Evolutionary conservation across 2,113 vertebrate genomes (phyloP), one percentile per base, ranked within the genome.

Genomic region (Rhadina sibilatrix): DNA sequence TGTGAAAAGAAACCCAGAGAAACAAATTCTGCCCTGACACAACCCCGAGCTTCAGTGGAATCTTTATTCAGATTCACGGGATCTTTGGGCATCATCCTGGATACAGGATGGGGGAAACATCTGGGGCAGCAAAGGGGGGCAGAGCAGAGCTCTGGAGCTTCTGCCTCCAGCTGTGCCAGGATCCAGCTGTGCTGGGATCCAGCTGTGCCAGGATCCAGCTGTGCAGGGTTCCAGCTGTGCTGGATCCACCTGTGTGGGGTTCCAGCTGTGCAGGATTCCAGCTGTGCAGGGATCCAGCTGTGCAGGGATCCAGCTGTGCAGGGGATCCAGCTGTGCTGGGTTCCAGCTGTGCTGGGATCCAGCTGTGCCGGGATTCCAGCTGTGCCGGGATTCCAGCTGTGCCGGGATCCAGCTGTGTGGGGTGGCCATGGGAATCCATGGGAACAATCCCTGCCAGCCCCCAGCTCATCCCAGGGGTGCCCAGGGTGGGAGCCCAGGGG

Each of bases 201-300:
- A 46, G 87, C 40, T 60, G 38, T 19, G 80, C 1, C 0, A 15
- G n/a, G 14, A 1, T 44, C 60, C 77, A 52, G 12, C 69, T 83
- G 28, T 74, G 71, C 3, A 0, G 23, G 3, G 13, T 3, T 49
- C 42, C n/a, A n/a, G n/a, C n/a, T n/a, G n/a, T n/a, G n/a, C n/a
- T n/a, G n/a, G n/a, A n/a, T n/a, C 37, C 37, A 38, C 9, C 37
- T 38, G 37, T 38, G 37, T 38, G 37, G 37, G 37, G 37, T 38
- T n/a, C n/a, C 66, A 37, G 46, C 33, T 69, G 33, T 33, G 30
- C 4, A 0, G 19, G 19, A 9, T 2, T 64, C 5, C 1, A 8
- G 23, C 0, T 59, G 42, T 46, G 30, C 7, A 0, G 21, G 21
- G 15, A 2, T 66, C 35, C 64, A 44, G 35, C 33, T 57, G 9